These are phyloP conservation scores for Notothenia coriiceps DNA, from an alignment of 2,113 vertebrate species.

Conservation along the genomic window DNA sequence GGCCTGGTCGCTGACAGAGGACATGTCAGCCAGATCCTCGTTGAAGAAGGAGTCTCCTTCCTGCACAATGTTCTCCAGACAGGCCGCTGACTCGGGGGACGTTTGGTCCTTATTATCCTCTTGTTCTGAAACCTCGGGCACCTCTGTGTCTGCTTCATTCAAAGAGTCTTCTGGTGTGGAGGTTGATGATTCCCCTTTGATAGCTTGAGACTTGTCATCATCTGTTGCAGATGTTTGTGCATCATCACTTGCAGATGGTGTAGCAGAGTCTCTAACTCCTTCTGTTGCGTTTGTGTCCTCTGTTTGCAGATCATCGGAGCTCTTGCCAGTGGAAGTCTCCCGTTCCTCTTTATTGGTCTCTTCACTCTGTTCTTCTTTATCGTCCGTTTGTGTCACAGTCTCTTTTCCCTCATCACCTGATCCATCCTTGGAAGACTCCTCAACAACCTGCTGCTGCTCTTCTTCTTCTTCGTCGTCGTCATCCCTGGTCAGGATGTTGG, in stretches of 20 bases:
- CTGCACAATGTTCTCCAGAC: slow-evolving; percentile 47
- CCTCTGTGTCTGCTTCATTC: slow-evolving; percentile 48
- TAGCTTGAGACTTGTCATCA: slow-evolving; percentile 30
- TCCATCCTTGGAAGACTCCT: slow-evolving; percentile 17
- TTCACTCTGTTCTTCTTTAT: slow-evolving; percentile 19
- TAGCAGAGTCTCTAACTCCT: slow-evolving; percentile 9
- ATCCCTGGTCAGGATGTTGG: slow-evolving; percentile 75
- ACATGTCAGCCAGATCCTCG: slow-evolving; percentile 69
- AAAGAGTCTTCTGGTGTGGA: slow-evolving; percentile 49
- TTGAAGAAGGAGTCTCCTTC: slow-evolving; percentile 59
- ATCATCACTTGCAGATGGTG: slow-evolving; percentile 11
- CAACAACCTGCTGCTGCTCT: slow-evolving; percentile 7
- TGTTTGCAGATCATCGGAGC: background rate
- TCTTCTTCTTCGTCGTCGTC: slow-evolving; percentile 70
- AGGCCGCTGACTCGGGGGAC: slow-evolving; percentile 55
- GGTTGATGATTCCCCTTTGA: slow-evolving; percentile 26
- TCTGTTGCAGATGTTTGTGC: slow-evolving; percentile 17
- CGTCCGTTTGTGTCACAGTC: background rate
- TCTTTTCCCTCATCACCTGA: slow-evolving; percentile 43
- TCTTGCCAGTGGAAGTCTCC: slow-evolving; percentile 21
- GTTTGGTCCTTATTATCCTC: slow-evolving; percentile 24
- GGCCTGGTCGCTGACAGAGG: slow-evolving; percentile 66
- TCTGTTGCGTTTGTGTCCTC: background rate
- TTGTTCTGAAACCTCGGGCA: slow-evolving; percentile 19
- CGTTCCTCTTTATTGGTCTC: slow-evolving; percentile 25